Evolutionary conservation across 1,140 invertebrate genomes (phyloP).

Genomic region (Aphidius gifuensis): DNA sequence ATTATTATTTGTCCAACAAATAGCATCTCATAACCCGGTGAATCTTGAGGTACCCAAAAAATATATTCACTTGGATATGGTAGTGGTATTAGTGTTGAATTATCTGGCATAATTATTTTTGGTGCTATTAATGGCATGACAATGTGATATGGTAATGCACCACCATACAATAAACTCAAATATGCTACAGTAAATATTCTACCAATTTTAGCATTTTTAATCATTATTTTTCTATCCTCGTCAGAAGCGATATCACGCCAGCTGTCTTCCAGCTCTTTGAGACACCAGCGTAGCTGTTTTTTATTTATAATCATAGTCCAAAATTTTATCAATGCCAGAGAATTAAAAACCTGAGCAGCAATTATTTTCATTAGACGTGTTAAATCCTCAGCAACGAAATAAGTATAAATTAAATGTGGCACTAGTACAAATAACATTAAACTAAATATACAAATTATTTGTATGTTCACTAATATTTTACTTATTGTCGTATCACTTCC

Average conservation of each 20-base stretch:
- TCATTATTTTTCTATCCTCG: constrained; percentile 39
- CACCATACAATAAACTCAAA: constrained; percentile 42
- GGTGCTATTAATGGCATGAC: constrained; percentile 43
- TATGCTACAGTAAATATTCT: constrained; percentile 42
- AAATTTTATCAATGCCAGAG: constrained; percentile 45
- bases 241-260: constrained; percentile 36
- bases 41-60: constrained; percentile 41
- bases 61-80: constrained; percentile 46
- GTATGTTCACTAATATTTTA: constrained; percentile 28
- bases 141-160: constrained; percentile 47
- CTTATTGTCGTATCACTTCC: constrained; percentile 27
- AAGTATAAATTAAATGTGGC: constrained; percentile 43
- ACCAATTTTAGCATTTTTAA: constrained; percentile 41
- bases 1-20: constrained; percentile 47
- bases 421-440: constrained; percentile 42
- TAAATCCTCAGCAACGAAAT: constrained; percentile 43
- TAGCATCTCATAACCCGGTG: constrained; percentile 42
- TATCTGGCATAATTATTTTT: constrained; percentile 37
- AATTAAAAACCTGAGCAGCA: constrained; percentile 43
- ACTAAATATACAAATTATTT: constrained; percentile 34
- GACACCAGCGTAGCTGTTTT: constrained; percentile 34
- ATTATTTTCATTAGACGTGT: constrained; percentile 46
- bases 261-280: constrained; percentile 39
- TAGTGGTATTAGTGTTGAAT: constrained; percentile 44
- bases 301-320: constrained; percentile 45